Base-by-base conservation (phyloP, 1,140 invertebrate species). In the Dysdera silvatica region DNA sequence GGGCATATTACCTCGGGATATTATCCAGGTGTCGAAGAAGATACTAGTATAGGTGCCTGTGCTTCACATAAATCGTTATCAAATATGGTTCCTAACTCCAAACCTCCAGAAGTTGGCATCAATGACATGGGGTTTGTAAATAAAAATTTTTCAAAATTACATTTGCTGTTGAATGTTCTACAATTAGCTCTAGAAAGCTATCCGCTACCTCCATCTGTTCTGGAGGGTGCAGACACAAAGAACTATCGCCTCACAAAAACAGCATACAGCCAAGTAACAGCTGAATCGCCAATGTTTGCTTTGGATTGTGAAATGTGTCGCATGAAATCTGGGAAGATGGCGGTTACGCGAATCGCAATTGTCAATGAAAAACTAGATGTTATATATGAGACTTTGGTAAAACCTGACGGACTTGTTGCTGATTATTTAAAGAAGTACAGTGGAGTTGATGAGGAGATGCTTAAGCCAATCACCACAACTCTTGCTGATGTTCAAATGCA, bases 241-340 rank as follows among this genome's bases (percentile, higher is more conserved):
- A 60, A 49, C 35, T 64, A 53, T 31, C 18, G 37, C 48, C 61
- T 52, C 45, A 87, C 87, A 8, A 91, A 89, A 76, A 82, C 87
- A 61, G 71, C 75, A 48, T 97, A 96, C 77, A 70, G 76, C 16
- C 81, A 85, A 63, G 89, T 92, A 0, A 87, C 82, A 32, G 74
- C 82, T 3, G 79, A 76, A 23, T 95, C 91, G 48, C 91, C 91
- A 28, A 84, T 98, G 83, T 94, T 85, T 80, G 88, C 85, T 54
- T 67, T 97, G 2, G 94, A 98, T 81, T 96, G 93, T 82, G 94
- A 98, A 82, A 97, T 97, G 93, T 95, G 91, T 79, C 75, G 80
- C 48, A 95, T 91, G 20, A 80, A 77, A 28, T 78, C 73, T 3
- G 83, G 83, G 3, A 71, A 78, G 28, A 81, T 83, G 32, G 92